phyloP scores from a whole-genome alignment of 2,797 vertebrate species.

The Pempheris klunzingeri region DNA sequence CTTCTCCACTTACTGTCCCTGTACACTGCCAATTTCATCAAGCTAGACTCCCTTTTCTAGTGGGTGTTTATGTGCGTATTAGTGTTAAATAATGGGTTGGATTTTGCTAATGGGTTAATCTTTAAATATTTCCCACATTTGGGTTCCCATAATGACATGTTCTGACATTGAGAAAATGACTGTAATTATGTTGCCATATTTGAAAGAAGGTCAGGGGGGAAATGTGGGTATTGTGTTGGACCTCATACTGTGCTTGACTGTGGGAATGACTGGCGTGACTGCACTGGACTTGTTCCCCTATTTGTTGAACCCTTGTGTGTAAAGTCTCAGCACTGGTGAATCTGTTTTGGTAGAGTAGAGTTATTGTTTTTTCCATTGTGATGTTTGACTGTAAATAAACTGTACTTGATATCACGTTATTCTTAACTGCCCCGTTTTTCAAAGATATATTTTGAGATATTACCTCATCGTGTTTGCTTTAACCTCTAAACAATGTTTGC shows the following conservation, averaged over 20 bases:
- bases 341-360: conserved; percentile 86
- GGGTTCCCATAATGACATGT: conserved; percentile 56
- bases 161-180: conserved; percentile 55
- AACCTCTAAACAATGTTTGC: conserved; percentile 86
- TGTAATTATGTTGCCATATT: conserved; percentile 73
- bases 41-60: conserved; percentile 66
- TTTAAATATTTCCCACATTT: conserved; percentile 63
- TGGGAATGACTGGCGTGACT: conserved; percentile 72
- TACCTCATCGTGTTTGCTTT: conserved; percentile 84
- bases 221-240: conserved; percentile 71
- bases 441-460: conserved; percentile 86
- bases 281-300: conserved; percentile 70
- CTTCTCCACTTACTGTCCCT: conserved; percentile 60
- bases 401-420: conserved; percentile 86
- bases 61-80: conserved; percentile 69
- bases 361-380: conserved; percentile 85
- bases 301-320: conserved; percentile 80
- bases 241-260: conserved; percentile 79
- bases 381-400: conserved; percentile 84
- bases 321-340: conserved; percentile 91
- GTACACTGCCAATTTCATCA: conserved; percentile 76
- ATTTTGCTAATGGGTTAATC: conserved; percentile 57
- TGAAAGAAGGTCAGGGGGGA: conserved; percentile 59
- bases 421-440: conserved; percentile 84
- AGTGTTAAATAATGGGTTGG: conserved; percentile 65